phyloP scores from a whole-genome alignment of 2,113 vertebrate genomes.

The Atlantisia rogersi region DNA sequence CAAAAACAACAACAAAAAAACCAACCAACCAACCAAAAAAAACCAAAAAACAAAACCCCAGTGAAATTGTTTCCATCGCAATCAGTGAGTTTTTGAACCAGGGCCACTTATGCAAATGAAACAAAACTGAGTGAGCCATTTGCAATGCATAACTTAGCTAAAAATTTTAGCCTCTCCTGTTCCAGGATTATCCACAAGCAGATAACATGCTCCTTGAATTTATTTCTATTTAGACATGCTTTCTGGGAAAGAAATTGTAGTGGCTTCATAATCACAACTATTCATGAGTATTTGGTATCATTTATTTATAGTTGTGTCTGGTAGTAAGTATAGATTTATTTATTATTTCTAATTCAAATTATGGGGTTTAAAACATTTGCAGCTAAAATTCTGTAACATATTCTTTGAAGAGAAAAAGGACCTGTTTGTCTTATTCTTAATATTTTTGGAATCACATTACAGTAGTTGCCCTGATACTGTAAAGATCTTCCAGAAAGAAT shows the following conservation, averaged over 20 bases:
- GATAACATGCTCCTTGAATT: slow-evolving; percentile 26
- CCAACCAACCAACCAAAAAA: not conserved
- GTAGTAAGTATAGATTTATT: not conserved
- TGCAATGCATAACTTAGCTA: slow-evolving; percentile 65
- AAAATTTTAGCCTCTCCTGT: slow-evolving; percentile 63
- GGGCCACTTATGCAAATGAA: slow-evolving; percentile 53
- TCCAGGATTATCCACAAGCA: slow-evolving; percentile 37
- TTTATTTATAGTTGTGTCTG: slow-evolving; percentile 11
- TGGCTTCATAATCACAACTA: slow-evolving; percentile 25
- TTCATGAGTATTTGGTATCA: slow-evolving; percentile 10
- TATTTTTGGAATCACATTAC: not conserved
- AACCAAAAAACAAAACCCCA: not conserved
- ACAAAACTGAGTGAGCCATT: slow-evolving; percentile 28
- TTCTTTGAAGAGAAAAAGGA: not conserved
- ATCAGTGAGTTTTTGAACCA: slow-evolving; percentile 44
- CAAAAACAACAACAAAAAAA: too few relatives aligned
- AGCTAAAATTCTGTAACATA: not conserved
- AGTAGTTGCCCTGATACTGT: not conserved
- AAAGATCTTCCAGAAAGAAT: not conserved
- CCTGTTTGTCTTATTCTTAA: not conserved
- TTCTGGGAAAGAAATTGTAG: not conserved
- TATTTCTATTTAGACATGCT: slow-evolving; percentile 28
- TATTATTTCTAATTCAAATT: slow-evolving; percentile 6
- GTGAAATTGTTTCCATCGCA: slow-evolving; percentile 1
- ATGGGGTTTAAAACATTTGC: not conserved